Evolutionary conservation across 2,113 vertebrate genomes (phyloP).

Genomic region (Tragelaphus strepsiceros): DNA sequence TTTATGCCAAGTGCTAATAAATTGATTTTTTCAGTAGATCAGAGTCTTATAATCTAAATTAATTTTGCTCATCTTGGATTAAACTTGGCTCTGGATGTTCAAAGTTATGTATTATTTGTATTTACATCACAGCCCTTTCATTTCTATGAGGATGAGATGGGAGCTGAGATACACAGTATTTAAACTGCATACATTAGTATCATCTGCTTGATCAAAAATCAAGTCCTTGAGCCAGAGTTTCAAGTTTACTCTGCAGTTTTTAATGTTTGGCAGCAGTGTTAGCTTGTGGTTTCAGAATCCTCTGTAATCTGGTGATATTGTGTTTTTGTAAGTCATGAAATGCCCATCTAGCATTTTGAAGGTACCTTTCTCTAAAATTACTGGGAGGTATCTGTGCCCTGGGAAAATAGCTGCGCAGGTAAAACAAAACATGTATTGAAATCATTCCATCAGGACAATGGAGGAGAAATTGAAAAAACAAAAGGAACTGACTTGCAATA

Average conservation of each 20-base stretch:
- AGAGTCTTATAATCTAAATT: constrained; percentile 28
- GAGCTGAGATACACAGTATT: background rate
- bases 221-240: background rate
- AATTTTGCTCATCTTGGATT: constrained; percentile 22
- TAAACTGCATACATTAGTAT: background rate
- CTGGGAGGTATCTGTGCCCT: background rate
- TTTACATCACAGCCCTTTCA: constrained; percentile 7
- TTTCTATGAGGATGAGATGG: background rate
- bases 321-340: background rate
- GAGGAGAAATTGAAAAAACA: background rate
- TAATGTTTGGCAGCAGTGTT: background rate
- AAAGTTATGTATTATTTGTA: background rate
- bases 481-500: background rate
- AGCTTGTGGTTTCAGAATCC: background rate
- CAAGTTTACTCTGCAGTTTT: background rate
- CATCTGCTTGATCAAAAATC: background rate
- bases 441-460: background rate
- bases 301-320: background rate
- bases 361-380: background rate
- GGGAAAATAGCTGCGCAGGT: background rate
- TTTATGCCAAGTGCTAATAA: constrained; percentile 32
- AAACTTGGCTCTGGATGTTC: background rate
- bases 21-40: background rate
- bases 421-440: background rate
- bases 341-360: background rate